Evolutionary conservation across 2,113 vertebrate species (phyloP).

Genomic region (Elachura formosa): DNA sequence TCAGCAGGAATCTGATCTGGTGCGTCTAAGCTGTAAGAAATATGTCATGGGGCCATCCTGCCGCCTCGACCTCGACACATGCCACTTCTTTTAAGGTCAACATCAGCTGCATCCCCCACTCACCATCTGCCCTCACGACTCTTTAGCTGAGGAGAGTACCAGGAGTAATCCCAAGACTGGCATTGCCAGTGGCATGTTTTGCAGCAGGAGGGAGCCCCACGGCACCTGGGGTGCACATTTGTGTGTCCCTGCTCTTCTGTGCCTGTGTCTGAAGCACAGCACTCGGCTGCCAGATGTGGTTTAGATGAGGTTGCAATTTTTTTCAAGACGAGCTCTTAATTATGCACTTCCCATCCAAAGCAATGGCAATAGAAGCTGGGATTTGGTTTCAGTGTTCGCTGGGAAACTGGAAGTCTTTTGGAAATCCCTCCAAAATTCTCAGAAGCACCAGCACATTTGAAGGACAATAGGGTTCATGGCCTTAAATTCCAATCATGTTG

Average conservation of each 20-base stretch:
- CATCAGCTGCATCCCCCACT: not conserved
- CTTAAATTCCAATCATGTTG: not conserved
- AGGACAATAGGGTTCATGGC: not conserved
- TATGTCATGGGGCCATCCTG: slow-evolving; percentile 7
- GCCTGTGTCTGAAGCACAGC: not conserved
- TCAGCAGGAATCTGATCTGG: not conserved
- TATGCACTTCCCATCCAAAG: not conserved
- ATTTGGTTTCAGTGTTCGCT: not conserved
- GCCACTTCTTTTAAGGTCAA: not conserved
- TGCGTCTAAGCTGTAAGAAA: not conserved
- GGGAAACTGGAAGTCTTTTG: not conserved
- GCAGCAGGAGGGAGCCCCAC: not conserved
- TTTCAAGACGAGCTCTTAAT: not conserved
- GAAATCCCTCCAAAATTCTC: not conserved
- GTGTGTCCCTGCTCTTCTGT: not conserved
- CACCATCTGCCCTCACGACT: not conserved
- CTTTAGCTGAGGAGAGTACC: not conserved
- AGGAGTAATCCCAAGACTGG: not conserved
- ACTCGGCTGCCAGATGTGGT: not conserved
- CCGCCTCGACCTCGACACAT: not conserved
- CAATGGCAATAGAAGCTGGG: fast-evolving
- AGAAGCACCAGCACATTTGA: not conserved
- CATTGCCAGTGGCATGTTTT: fast-evolving
- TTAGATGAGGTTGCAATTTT: not conserved
- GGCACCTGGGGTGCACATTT: not conserved